These are phyloP conservation scores for Baccha elongata DNA, from an alignment of 2,888 invertebrate species.

Conservation along the genomic window DNA sequence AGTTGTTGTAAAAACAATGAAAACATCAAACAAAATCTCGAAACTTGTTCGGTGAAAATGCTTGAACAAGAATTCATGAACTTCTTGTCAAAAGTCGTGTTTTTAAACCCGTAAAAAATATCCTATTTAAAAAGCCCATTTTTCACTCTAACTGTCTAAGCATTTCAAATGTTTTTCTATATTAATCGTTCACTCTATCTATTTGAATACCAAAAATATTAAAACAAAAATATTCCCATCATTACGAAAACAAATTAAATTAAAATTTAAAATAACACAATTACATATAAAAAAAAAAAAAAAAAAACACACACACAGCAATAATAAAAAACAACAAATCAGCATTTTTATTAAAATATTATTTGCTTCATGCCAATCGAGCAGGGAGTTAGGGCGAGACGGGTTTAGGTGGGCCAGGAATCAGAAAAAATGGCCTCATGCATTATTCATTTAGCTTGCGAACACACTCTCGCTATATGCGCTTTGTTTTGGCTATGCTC, in stretches of 20 bases:
- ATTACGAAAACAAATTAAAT: slow-evolving; percentile 69
- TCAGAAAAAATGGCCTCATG: slow-evolving; percentile 55
- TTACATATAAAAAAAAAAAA: slow-evolving; percentile 31
- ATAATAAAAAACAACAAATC: slow-evolving; percentile 49
- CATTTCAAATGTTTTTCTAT: too few species aligned
- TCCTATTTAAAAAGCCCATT: too few species aligned
- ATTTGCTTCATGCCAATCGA: slow-evolving; percentile 60
- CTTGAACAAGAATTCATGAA: too few species aligned
- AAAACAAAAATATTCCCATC: slow-evolving; percentile 25
- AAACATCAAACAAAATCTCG: too few species aligned
- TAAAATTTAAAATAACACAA: slow-evolving; percentile 70
- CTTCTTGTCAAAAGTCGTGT: too few species aligned
- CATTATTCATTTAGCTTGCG: slow-evolving; percentile 69
- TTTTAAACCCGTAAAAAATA: too few species aligned
- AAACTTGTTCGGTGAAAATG: too few species aligned
- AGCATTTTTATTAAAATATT: slow-evolving; percentile 67
- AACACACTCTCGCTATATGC: slow-evolving; percentile 52
- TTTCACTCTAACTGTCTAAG: too few species aligned
- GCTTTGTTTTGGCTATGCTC: slow-evolving; percentile 69
- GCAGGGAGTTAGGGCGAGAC: too few species aligned
- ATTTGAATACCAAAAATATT: background rate
- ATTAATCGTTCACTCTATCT: background rate
- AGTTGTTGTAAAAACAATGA: too few species aligned
- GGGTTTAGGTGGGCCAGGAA: slow-evolving; percentile 18
- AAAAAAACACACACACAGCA: background rate